A percentile compares a stretch with the other conserved stretches of the same genome.
These are phyloP conservation scores for Poecilia latipinna DNA, from an alignment of 2,113 vertebrate genomes.

Conservation along the genomic window DNA sequence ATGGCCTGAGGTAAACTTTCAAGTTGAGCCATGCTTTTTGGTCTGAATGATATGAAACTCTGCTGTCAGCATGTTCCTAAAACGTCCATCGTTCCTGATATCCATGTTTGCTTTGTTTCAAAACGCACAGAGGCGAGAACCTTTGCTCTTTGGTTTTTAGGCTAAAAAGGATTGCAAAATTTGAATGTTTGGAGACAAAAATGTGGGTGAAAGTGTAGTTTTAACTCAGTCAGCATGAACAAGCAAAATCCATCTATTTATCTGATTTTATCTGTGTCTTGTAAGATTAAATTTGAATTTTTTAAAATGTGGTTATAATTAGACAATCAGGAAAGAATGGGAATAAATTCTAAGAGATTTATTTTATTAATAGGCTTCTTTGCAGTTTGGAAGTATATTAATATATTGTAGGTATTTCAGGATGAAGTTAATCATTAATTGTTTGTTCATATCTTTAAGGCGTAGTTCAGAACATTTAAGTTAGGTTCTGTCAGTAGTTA, in stretches of 20 bases:
- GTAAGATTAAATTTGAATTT: neutral
- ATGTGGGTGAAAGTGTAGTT: slow-evolving; percentile 41
- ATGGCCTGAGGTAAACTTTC: slow-evolving; percentile 86
- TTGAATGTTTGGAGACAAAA: slow-evolving; percentile 23
- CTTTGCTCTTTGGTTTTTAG: slow-evolving; percentile 29
- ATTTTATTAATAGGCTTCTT: too few relatives aligned
- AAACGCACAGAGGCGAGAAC: slow-evolving; percentile 29
- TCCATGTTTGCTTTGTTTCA: slow-evolving; percentile 24
- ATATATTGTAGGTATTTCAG: too few relatives aligned
- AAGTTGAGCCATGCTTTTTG: neutral
- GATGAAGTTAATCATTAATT: too few relatives aligned
- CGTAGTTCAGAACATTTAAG: too few relatives aligned
- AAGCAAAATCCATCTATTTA: neutral
- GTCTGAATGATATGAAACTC: neutral
- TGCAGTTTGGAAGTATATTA: too few relatives aligned
- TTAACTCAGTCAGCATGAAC: neutral
- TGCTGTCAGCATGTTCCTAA: neutral
- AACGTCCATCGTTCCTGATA: neutral
- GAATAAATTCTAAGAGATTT: too few relatives aligned
- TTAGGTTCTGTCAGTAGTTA: too few relatives aligned
- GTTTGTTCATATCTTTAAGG: too few relatives aligned
- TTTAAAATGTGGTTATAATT: neutral
- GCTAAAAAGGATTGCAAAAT: slow-evolving; percentile 45
- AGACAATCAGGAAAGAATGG: too few relatives aligned
- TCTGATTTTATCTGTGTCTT: too few relatives aligned